phyloP scores from a whole-genome alignment of 2,113 vertebrate genomes.

The Nannobrachium achirus region DNA sequence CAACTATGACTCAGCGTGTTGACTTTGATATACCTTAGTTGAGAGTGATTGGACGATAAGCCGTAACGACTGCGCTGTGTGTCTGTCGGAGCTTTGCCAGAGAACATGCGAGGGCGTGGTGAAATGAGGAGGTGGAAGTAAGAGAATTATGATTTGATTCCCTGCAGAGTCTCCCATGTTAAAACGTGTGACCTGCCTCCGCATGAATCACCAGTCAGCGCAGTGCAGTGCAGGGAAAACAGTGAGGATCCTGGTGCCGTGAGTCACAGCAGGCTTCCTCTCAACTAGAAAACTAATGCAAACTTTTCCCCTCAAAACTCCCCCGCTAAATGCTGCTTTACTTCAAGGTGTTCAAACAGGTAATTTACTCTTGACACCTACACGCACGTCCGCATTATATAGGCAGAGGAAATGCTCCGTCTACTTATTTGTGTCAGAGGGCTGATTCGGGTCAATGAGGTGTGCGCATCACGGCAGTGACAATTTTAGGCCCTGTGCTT shows the following conservation, averaged over 20 bases:
- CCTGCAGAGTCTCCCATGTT: slow-evolving; percentile 37
- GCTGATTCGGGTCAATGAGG: slow-evolving; percentile 46
- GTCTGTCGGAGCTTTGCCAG: slow-evolving; percentile 6
- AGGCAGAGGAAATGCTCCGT: slow-evolving; percentile 31
- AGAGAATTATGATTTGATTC: slow-evolving; percentile 41
- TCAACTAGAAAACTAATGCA: slow-evolving; percentile 26
- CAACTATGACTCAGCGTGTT: not conserved
- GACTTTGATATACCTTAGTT: not conserved
- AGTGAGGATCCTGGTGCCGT: slow-evolving; percentile 42
- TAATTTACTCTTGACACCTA: slow-evolving; percentile 11
- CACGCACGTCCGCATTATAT: slow-evolving; percentile 36
- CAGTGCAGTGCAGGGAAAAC: slow-evolving; percentile 32
- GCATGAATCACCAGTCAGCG: slow-evolving; percentile 64
- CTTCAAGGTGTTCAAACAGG: slow-evolving; percentile 22
- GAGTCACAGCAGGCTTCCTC: slow-evolving; percentile 57
- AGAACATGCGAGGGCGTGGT: slow-evolving; percentile 17
- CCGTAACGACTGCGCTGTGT: not conserved
- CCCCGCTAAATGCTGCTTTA: slow-evolving; percentile 8
- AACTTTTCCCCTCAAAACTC: slow-evolving; percentile 39
- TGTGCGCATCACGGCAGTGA: slow-evolving; percentile 49
- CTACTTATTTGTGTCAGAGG: slow-evolving; percentile 44
- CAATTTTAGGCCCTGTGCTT: slow-evolving; percentile 63
- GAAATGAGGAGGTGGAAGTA: slow-evolving; percentile 11
- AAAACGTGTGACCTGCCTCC: slow-evolving; percentile 50
- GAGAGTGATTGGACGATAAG: slow-evolving; percentile 20